Evolutionary conservation across 1,140 invertebrate species (phyloP).

Genomic region (Bombus waltoni): DNA sequence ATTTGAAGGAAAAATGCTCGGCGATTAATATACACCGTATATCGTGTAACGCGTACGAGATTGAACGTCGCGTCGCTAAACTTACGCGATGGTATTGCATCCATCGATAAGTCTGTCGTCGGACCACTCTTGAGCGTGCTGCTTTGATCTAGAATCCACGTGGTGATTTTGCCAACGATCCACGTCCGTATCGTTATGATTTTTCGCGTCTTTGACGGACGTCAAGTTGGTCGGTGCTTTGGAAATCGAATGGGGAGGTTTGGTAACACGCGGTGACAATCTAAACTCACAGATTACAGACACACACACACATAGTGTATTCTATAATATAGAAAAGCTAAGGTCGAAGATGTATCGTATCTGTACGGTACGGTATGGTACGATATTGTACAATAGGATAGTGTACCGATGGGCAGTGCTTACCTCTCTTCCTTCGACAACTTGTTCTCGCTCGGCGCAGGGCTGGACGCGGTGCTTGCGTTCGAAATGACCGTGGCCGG

Average conservation of each 20-base stretch:
- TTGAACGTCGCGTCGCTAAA: slow-evolving; percentile 22
- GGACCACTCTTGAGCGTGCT: slow-evolving; percentile 75
- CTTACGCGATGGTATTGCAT: slow-evolving; percentile 73
- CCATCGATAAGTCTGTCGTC: slow-evolving; percentile 74
- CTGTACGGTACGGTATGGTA: background rate
- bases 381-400: too few species aligned
- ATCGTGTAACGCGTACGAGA: background rate
- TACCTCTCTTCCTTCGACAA: slow-evolving; percentile 85
- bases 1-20: background rate
- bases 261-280: slow-evolving; percentile 82
- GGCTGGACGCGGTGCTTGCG: slow-evolving; percentile 85
- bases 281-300: slow-evolving; percentile 67
- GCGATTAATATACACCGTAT: background rate
- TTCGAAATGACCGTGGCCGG: slow-evolving; percentile 89
- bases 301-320: background rate
- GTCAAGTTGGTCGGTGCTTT: slow-evolving; percentile 71
- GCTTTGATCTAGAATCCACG: slow-evolving; percentile 72
- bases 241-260: slow-evolving; percentile 76
- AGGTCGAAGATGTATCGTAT: background rate
- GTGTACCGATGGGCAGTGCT: background rate
- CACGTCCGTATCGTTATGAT: slow-evolving; percentile 70
- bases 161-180: slow-evolving; percentile 76
- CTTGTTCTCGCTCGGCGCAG: slow-evolving; percentile 85
- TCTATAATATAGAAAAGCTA: background rate
- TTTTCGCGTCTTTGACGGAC: slow-evolving; percentile 73